These are phyloP conservation scores for Tauraco hartlaubi DNA, from an alignment of 2,797 vertebrate species.

Conservation along the genomic window DNA sequence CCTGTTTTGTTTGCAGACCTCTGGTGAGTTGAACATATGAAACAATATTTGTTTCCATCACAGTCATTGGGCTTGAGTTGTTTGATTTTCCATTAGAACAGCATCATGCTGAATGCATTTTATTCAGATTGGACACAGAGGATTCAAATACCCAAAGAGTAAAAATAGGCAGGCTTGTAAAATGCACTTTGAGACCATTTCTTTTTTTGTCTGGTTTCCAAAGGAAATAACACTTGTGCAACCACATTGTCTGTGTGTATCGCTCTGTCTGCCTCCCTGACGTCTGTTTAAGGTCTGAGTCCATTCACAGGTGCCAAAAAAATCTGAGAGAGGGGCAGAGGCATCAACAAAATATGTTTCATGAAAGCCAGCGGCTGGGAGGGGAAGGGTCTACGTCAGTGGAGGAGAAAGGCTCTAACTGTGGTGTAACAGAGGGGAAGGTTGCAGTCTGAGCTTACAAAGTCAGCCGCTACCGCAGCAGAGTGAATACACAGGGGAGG, in stretches of 20 bases:
- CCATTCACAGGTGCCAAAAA: neutral
- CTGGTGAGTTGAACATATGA: neutral
- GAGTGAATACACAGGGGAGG: neutral
- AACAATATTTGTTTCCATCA: neutral
- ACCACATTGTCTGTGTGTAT: neutral
- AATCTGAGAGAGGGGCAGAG: neutral
- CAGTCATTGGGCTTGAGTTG: neutral
- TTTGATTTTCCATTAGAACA: conserved; percentile 25
- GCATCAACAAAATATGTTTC: neutral
- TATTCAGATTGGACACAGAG: neutral
- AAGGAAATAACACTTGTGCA: conserved; percentile 30
- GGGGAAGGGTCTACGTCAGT: accelerated
- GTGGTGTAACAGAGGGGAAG: neutral
- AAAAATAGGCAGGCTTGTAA: neutral
- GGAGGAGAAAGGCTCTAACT: neutral
- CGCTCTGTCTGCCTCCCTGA: neutral
- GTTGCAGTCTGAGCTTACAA: neutral
- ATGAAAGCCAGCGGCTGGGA: neutral
- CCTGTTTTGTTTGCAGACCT: neutral
- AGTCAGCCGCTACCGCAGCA: neutral
- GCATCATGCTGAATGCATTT: neutral
- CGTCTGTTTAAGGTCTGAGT: neutral
- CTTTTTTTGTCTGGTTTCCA: conserved; percentile 24
- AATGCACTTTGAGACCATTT: conserved; percentile 18
- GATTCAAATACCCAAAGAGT: neutral